A percentile compares a stretch with the other conserved stretches of the same genome.
Conservation (phyloP, 2,888 invertebrate genomes). For the Eupelmus urozonus region DNA sequence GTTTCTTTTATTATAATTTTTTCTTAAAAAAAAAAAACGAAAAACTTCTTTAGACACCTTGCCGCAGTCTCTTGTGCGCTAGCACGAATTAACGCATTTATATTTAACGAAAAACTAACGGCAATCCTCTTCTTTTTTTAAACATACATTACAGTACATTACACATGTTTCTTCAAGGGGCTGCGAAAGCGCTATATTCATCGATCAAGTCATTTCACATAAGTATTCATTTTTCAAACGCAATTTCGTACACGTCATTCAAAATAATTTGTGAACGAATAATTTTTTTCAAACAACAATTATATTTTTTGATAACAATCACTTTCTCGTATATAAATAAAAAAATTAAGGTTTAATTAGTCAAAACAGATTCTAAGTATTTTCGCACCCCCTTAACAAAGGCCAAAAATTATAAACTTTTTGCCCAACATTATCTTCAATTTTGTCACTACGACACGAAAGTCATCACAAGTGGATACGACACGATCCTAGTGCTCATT, state of each 20-base stretch:
- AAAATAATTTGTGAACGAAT: constrained; percentile 32
- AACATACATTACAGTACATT: constrained; percentile 57
- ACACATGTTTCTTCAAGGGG: constrained; percentile 47
- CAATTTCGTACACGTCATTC: too few relatives aligned
- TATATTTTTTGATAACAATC: constrained; percentile 14
- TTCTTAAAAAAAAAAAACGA: constrained; percentile 46
- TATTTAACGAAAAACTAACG: constrained; percentile 48
- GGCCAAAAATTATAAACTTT: constrained; percentile 41
- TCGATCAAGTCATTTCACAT: constrained; percentile 33
- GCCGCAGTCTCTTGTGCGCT: constrained; percentile 55
- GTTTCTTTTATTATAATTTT: not conserved
- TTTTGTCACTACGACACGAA: not conserved
- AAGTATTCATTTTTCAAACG: constrained; percentile 30
- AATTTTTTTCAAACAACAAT: constrained; percentile 39
- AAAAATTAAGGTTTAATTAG: constrained; percentile 38
- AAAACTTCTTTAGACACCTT: constrained; percentile 40
- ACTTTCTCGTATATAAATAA: constrained; percentile 18
- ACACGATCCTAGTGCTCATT: constrained; percentile 23
- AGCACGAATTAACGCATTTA: constrained; percentile 55
- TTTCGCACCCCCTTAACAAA: constrained; percentile 36
- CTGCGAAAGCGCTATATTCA: constrained; percentile 30
- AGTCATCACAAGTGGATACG: constrained; percentile 28
- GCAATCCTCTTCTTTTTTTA: constrained; percentile 40
- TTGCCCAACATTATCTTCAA: constrained; percentile 3
- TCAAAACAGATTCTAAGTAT: constrained; percentile 26